These are phyloP conservation scores for Ganaspis sp. DNA, from an alignment of 1,140 invertebrate species.

Conservation along the genomic window DNA sequence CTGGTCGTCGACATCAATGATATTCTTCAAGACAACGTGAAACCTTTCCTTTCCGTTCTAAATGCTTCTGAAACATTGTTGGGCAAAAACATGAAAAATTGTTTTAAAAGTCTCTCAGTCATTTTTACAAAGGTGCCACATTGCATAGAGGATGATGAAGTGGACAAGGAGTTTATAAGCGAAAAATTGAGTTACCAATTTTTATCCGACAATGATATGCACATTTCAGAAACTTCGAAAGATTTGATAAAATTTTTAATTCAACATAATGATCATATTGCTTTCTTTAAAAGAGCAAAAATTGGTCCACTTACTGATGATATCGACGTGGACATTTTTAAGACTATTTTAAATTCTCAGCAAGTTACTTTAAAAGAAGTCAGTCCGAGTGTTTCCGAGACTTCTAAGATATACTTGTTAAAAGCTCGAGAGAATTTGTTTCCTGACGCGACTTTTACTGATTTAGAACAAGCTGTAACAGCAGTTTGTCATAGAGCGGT, in stretches of 20 bases:
- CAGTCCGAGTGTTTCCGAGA: not conserved
- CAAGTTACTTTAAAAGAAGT: not conserved
- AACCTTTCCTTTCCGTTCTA: not conserved
- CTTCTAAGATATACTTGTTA: not conserved
- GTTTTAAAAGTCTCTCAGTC: not conserved
- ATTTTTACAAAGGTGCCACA: not conserved
- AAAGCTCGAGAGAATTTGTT: not conserved
- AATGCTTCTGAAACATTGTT: not conserved
- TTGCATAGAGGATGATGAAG: not conserved
- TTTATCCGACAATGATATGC: not conserved
- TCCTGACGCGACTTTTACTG: not conserved
- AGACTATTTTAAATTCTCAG: too few species aligned
- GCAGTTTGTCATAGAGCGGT: too few species aligned
- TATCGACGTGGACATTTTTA: too few species aligned
- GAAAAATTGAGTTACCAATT: not conserved
- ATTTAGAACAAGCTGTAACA: not conserved
- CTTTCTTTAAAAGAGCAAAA: not conserved
- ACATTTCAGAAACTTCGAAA: conserved; percentile 2
- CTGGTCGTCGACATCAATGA: not conserved
- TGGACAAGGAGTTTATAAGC: not conserved
- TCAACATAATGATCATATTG: not conserved
- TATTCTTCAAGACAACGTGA: not conserved
- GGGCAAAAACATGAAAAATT: not conserved
- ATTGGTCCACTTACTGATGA: not conserved
- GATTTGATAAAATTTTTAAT: not conserved